A percentile compares a stretch with the other conserved stretches of the same genome.
Evolutionary conservation across 2,113 vertebrate species (phyloP).

Genomic region (Tinamus guttatus): DNA sequence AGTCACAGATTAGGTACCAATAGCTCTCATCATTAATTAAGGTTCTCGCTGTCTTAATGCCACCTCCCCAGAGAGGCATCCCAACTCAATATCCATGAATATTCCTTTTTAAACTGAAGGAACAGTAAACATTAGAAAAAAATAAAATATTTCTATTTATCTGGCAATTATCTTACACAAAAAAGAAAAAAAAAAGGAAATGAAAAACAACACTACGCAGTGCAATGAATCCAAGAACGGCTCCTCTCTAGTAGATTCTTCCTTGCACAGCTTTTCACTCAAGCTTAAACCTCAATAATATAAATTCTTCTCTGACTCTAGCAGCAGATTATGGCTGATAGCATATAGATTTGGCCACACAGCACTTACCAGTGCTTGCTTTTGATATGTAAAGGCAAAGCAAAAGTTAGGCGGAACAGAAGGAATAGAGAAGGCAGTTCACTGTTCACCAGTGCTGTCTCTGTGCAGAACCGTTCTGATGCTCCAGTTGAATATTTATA

Average conservation of each 20-base stretch:
- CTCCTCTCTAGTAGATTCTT: not conserved
- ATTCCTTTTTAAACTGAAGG: not conserved
- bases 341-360: not conserved
- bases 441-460: not conserved
- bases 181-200: not conserved
- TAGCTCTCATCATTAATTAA: constrained; percentile 42
- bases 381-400: not conserved
- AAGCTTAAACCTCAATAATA: not conserved
- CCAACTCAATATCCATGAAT: not conserved
- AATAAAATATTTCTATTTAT: not conserved
- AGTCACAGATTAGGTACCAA: not conserved
- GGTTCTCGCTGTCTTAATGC: not conserved
- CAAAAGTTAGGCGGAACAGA: not conserved
- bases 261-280: not conserved
- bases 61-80: constrained; percentile 8
- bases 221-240: not conserved
- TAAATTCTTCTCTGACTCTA: not conserved
- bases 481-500: constrained; percentile 7
- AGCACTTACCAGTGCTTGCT: not conserved
- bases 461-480: not conserved
- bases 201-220: not conserved
- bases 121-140: not conserved
- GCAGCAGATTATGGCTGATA: not conserved
- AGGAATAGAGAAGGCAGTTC: not conserved
- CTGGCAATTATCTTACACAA: not conserved